These are phyloP conservation scores for Myotis brandtii DNA, from an alignment of 2,113 vertebrate genomes.

Conservation along the genomic window DNA sequence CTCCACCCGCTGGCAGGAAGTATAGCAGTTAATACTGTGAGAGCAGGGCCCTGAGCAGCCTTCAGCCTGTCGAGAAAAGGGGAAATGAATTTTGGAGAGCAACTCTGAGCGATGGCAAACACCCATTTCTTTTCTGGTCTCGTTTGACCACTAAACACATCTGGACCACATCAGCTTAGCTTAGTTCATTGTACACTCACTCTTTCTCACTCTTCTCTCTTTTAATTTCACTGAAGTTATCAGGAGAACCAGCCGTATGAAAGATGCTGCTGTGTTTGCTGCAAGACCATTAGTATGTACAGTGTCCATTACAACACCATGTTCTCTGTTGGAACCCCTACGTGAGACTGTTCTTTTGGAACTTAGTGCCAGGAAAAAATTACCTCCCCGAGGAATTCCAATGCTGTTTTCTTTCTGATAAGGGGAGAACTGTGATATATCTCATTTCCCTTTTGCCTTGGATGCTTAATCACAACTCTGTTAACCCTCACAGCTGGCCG, in stretches of 20 bases:
- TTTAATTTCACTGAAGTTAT: not conserved
- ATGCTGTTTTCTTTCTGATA: constrained; percentile 69
- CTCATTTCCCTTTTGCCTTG: constrained; percentile 67
- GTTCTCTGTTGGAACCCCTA: constrained; percentile 47
- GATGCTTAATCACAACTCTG: not conserved
- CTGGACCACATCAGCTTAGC: not conserved
- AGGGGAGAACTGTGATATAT: constrained; percentile 15
- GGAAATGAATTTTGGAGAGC: not conserved
- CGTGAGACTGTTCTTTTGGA: not conserved
- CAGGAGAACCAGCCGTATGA: not conserved
- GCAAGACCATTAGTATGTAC: not conserved
- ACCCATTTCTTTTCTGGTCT: not conserved
- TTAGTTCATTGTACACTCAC: not conserved
- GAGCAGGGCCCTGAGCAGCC: not conserved
- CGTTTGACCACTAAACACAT: not conserved
- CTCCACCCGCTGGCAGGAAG: not conserved
- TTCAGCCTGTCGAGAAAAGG: not conserved
- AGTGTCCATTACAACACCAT: not conserved
- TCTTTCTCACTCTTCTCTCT: not conserved
- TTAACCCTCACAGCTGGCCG: not conserved
- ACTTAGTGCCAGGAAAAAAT: constrained; percentile 57
- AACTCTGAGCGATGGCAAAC: not conserved
- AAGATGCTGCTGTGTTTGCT: not conserved
- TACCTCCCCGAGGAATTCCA: constrained; percentile 36
- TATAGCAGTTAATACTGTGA: not conserved